These are phyloP conservation scores for Vidua macroura DNA, from an alignment of 2,113 vertebrate species.

Conservation along the genomic window DNA sequence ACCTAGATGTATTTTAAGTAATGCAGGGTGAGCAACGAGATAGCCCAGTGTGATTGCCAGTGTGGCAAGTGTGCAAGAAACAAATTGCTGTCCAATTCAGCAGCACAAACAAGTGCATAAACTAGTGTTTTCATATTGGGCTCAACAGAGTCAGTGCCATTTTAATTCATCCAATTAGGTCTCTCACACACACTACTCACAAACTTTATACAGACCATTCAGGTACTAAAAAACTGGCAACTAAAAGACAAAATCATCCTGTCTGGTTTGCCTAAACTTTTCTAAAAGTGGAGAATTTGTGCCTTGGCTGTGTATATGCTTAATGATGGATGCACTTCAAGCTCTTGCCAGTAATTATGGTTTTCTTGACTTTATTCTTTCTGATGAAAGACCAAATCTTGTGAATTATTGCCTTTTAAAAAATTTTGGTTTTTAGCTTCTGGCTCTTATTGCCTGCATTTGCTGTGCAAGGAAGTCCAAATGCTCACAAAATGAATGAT, in stretches of 20 bases:
- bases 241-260: neutral
- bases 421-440: neutral
- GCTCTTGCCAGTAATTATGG: neutral
- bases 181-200: fast-evolving
- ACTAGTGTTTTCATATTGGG: neutral
- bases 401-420: neutral
- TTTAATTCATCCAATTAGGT: neutral
- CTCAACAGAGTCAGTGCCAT: neutral
- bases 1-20: neutral
- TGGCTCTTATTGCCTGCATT: slow-evolving; percentile 9
- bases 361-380: neutral
- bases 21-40: fast-evolving
- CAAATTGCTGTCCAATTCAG: neutral
- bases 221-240: neutral
- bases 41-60: neutral
- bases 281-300: neutral
- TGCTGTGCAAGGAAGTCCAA: neutral
- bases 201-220: neutral
- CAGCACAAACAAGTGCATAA: neutral
- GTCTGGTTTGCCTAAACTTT: neutral
- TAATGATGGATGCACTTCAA: neutral
- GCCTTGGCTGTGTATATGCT: neutral
- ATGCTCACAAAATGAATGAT: neutral
- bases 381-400: neutral
- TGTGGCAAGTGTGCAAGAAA: neutral